These are phyloP conservation scores for Rhagoletis pomonella DNA, from an alignment of 1,140 invertebrate species.

Conservation along the genomic window DNA sequence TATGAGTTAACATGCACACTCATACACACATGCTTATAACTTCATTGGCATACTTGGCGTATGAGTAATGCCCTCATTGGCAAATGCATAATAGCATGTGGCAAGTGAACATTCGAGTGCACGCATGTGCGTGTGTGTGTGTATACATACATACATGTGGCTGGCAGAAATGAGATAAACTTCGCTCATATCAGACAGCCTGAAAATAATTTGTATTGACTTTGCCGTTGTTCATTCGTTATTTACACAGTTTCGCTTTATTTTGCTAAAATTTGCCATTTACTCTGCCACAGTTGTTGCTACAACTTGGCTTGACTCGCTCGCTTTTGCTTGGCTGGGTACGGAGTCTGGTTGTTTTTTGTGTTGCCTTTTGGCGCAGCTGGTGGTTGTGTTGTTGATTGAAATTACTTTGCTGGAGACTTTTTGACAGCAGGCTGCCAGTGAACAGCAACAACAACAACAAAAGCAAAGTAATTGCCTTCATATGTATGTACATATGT, in stretches of 20 bases:
- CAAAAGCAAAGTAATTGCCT: neutral
- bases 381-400: constrained; percentile 42
- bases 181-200: constrained; percentile 31
- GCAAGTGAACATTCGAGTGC: too few species aligned
- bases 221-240: neutral
- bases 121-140: neutral
- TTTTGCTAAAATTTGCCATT: neutral
- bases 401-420: constrained; percentile 21
- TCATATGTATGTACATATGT: neutral
- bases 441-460: neutral
- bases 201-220: constrained; percentile 42
- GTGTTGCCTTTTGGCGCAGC: constrained; percentile 37
- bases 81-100: too few species aligned
- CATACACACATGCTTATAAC: neutral
- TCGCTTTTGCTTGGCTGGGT: neutral
- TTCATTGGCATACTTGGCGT: neutral
- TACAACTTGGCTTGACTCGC: neutral
- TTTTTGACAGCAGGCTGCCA: constrained; percentile 19
- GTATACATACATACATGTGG: neutral
- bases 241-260: constrained; percentile 9
- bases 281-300: neutral
- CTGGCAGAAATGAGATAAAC: constrained; percentile 11
- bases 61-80: neutral
- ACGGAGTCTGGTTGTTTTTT: neutral
- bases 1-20: neutral